A percentile compares a stretch with the other conserved stretches of the same genome.
Conservation (phyloP, 2,888 invertebrate genomes). For the Microchrysa polita region DNA sequence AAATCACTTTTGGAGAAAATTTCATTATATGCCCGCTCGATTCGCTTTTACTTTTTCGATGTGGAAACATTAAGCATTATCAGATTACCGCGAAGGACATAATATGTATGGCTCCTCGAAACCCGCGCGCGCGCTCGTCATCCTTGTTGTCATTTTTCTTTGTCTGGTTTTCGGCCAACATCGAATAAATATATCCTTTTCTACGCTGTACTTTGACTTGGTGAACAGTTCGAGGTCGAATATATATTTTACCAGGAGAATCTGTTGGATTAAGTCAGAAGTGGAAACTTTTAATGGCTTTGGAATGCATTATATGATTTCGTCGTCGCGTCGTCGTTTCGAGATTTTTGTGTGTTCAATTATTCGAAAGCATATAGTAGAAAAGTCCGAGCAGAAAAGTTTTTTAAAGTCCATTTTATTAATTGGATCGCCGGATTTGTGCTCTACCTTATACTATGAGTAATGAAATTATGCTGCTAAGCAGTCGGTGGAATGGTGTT, state of each 20-base stretch:
- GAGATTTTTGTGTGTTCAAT: background rate
- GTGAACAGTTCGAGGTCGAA: background rate
- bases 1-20: constrained; percentile 25
- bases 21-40: background rate
- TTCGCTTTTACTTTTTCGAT: constrained; percentile 11
- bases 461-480: too few species aligned
- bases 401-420: constrained; percentile 5
- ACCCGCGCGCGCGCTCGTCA: background rate
- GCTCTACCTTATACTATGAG: too few species aligned
- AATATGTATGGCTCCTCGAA: constrained; percentile 16
- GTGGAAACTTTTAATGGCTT: constrained; percentile 25
- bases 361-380: background rate
- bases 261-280: constrained; percentile 30
- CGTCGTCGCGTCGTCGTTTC: too few species aligned
- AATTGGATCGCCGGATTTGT: background rate
- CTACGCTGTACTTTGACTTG: background rate
- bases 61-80: constrained; percentile 29
- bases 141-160: background rate
- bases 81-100: constrained; percentile 32
- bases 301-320: constrained; percentile 23
- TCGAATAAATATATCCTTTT: too few species aligned
- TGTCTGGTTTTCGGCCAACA: background rate
- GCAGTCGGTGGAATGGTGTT: too few species aligned
- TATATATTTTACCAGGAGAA: constrained; percentile 12
- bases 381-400: background rate